phyloP scores from a whole-genome alignment of 2,113 vertebrate species.

The Alosa alosa region DNA sequence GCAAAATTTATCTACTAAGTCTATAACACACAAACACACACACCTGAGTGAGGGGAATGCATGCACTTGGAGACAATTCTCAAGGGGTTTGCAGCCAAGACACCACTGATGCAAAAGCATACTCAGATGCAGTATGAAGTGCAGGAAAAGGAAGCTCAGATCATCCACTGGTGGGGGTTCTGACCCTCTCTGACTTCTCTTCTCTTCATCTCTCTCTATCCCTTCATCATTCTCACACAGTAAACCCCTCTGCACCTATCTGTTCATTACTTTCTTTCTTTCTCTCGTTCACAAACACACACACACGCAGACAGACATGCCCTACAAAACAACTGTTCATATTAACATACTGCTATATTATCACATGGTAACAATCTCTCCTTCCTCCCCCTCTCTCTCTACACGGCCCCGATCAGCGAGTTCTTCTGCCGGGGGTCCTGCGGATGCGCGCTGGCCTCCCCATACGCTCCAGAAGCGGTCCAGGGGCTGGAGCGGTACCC shows the following conservation, averaged over 20 bases:
- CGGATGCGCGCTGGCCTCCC: slow-evolving; percentile 59
- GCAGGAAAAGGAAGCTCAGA: background rate
- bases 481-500: too few species aligned
- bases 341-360: background rate
- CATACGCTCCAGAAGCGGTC: slow-evolving; percentile 61
- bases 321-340: background rate
- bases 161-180: background rate
- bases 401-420: slow-evolving; percentile 85
- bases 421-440: slow-evolving; percentile 84
- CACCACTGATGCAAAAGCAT: background rate
- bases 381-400: slow-evolving; percentile 31
- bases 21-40: background rate
- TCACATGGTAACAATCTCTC: too few species aligned
- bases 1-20: background rate
- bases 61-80: background rate
- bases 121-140: background rate
- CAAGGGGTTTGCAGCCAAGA: background rate
- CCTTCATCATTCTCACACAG: background rate
- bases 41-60: background rate
- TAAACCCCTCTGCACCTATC: background rate
- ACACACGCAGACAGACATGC: background rate
- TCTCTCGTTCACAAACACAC: background rate
- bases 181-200: background rate
- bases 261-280: background rate
- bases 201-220: background rate